Evolutionary conservation across 2,888 invertebrate genomes (phyloP).

Genomic region (Cremastobaeus sp.): DNA sequence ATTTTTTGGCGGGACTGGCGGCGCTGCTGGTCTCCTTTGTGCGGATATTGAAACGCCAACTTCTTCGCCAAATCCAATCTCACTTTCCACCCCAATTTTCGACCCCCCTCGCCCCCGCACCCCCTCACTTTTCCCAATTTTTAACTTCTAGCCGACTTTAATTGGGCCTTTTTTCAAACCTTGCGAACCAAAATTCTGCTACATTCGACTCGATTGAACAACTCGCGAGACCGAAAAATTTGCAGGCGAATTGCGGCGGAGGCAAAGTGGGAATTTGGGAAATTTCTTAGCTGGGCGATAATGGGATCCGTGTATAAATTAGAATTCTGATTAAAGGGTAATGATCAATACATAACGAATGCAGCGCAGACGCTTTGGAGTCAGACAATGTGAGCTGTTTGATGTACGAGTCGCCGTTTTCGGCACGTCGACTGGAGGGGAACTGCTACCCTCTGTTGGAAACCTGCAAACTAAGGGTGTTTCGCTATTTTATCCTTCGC

Average conservation of each 20-base stretch:
- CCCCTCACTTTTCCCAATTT: too few relatives aligned
- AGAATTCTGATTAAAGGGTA: constrained; percentile 77
- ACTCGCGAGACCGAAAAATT: too few relatives aligned
- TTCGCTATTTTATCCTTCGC: constrained; percentile 42
- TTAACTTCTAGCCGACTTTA: too few relatives aligned
- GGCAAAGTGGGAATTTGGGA: too few relatives aligned
- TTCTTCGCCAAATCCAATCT: constrained; percentile 1
- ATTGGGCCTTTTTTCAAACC: too few relatives aligned
- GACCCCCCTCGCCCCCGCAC: too few relatives aligned
- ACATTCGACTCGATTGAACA: too few relatives aligned
- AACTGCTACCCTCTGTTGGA: constrained; percentile 74
- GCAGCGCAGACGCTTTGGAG: constrained; percentile 76
- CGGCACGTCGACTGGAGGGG: constrained; percentile 62
- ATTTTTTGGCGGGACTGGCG: constrained; percentile 75
- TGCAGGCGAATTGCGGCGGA: constrained; percentile 37
- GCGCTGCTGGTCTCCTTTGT: constrained; percentile 75
- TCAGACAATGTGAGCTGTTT: constrained; percentile 52
- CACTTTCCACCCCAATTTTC: not conserved
- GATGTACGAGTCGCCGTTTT: constrained; percentile 59
- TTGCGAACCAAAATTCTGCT: too few relatives aligned
- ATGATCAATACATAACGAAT: constrained; percentile 76
- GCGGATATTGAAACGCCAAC: constrained; percentile 14
- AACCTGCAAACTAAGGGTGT: constrained; percentile 66
- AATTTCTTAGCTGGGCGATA: too few relatives aligned
- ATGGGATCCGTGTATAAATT: constrained; percentile 74